Evolutionary conservation across 2,797 vertebrate genomes (phyloP), one percentile per base, ranked within the genome.

Genomic region (Lycodopsis pacificus): DNA sequence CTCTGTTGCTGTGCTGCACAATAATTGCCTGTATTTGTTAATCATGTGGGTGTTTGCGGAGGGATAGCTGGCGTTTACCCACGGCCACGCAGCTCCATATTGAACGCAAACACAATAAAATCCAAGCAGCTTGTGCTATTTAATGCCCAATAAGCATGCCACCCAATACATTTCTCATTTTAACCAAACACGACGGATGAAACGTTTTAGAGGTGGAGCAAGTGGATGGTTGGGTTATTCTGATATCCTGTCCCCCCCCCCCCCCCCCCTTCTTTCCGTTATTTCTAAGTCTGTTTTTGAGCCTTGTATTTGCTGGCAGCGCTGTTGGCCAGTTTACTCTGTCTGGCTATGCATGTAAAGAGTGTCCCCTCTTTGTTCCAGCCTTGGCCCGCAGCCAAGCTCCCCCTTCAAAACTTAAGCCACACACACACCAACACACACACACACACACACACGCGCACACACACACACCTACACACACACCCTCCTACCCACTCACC

Each of bases 341-440:
- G 93, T 94, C 94, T 95, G 93, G 94, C 94, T 94, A 83, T 95
- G 95, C 94, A 95, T 95, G 94, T 95, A 95, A 96, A 96, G 94
- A 96, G 94, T 93, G 91, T 95, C 89, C 88, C 93, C 89, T 94
- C 95, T 96, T 96, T 96, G 94, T 96, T 94, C 88, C 83, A 88
- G 84, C 81, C 83, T 88, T 89, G 91, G 95, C 94, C 87, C 83
- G 69, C 71, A 85, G 94, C 95, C 95, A 95, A 94, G 87, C 91
- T 85, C 89, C 93, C 93, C 93, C 92, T 93, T 91, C 92, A 94
- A 95, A 94, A 96, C 94, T 93, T 95, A 89, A 88, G 86, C 82
- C 82, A 86, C 83, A 80, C 44, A 65, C 88, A 76, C 65, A 76
- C 73, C 69, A 70, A 56, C 77, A 65, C 59, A 73, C 67, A 63